Base-by-base conservation (phyloP, 2,888 invertebrate species). In the Syritta pipiens region DNA sequence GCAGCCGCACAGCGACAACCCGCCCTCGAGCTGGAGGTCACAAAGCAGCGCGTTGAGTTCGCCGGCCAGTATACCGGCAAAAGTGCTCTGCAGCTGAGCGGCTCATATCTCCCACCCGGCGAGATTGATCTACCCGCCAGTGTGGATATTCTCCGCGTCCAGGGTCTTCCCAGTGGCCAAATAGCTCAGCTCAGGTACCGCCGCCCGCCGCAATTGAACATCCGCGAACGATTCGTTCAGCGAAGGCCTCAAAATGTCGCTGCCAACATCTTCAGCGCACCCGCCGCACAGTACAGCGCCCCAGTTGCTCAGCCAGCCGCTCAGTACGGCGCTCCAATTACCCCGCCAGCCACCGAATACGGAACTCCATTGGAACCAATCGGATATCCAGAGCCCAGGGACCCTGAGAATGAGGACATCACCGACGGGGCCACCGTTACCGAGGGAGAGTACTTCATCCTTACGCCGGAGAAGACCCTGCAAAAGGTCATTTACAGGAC, bases 371-470 rank as follows among this genome's bases (percentile, higher is more conserved):
- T n/a, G 6, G 17, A 1, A 1, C n/a, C n/a, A n/a, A n/a, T n/a
- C n/a, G 62, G 60, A 5, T 75, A 68, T 5, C 60, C 32, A 42
- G 57, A 63, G 1, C 26, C 57, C 6, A 20, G 28, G 2, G 44
- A 37, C 12, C 44, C 14, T 14, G 81, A 63, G 22, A 57, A 72
- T 1, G 82, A 81, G 1, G 71, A 82, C 30, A 81, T 83, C n/a
- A 74, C 68, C n/a, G 82, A 85, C 10, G 76, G 83, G 30, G 75
- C n/a, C n/a, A n/a, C 83, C 0, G 79, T 72, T 14, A 83, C 84
- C 3, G 84, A 85, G 20, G 89, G 89, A 0, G 88, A 88, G 55
- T 89, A 89, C 68, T 89, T 88, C 68, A 84, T 89, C 4, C 81
- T 89, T 2, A 85, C 86, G 0, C 85, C 87, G 0, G 87, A 89